Evolutionary conservation across 2,797 vertebrate species (phyloP).

Genomic region (Champsocephalus esox): DNA sequence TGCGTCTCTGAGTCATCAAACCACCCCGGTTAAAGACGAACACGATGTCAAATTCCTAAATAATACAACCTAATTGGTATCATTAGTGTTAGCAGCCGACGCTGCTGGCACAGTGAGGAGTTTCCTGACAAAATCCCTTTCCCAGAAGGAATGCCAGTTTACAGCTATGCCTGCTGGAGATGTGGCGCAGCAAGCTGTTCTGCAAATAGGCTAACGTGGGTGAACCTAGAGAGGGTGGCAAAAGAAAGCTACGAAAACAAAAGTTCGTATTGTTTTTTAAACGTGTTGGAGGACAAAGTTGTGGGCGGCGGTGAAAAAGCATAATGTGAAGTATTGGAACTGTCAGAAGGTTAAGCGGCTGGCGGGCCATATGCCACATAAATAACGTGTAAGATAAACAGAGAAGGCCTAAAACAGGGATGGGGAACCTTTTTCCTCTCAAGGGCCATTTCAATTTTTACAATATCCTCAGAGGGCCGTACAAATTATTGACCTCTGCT

Average conservation of each 20-base stretch:
- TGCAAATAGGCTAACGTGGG: slow-evolving; percentile 49
- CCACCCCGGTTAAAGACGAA: slow-evolving; percentile 64
- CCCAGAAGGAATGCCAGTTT: slow-evolving; percentile 63
- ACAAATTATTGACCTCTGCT: too few species aligned
- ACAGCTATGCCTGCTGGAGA: slow-evolving; percentile 58
- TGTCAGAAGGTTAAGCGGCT: slow-evolving; percentile 57
- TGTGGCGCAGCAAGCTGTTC: slow-evolving; percentile 53
- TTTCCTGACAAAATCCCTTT: slow-evolving; percentile 53
- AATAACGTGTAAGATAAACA: slow-evolving; percentile 29
- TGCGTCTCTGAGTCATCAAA: slow-evolving; percentile 62
- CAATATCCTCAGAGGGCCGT: too few species aligned
- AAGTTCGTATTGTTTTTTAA: slow-evolving; percentile 5
- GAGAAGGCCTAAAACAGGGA: background rate
- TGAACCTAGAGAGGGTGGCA: slow-evolving; percentile 21
- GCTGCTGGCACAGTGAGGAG: slow-evolving; percentile 51
- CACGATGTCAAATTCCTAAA: slow-evolving; percentile 73
- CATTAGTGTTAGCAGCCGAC: slow-evolving; percentile 63
- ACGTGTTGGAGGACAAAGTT: slow-evolving; percentile 11
- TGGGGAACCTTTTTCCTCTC: too few species aligned
- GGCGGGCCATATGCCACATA: slow-evolving; percentile 20
- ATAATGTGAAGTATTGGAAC: background rate
- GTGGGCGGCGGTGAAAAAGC: slow-evolving; percentile 11
- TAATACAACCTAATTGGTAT: slow-evolving; percentile 73
- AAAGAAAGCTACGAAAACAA: background rate
- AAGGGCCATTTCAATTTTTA: too few species aligned